Conservation (phyloP, 2,888 invertebrate species). For the Rotaria magnacalcarata region DNA sequence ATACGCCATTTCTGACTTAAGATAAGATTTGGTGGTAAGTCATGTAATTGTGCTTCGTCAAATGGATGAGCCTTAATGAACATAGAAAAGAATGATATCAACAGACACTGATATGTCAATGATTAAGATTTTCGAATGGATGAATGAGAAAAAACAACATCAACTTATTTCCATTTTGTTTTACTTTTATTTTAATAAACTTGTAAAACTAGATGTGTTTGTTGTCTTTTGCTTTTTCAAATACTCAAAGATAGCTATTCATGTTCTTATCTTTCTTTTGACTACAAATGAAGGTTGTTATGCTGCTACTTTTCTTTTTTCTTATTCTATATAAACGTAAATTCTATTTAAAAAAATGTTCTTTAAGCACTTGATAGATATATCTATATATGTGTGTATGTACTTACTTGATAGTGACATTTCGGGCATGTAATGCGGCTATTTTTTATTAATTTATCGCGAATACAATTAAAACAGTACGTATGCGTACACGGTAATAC, state of each 20-base stretch:
- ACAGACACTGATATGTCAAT: no score
- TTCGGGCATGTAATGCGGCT: conserved; percentile 4
- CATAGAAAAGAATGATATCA: not conserved
- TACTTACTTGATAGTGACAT: conserved; percentile 26
- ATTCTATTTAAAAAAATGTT: no score
- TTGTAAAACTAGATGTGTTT: no score
- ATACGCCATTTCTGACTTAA: conserved; percentile 35
- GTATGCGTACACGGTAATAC: conserved; percentile 34
- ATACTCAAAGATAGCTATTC: no score
- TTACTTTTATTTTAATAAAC: no score
- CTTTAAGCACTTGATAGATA: not conserved
- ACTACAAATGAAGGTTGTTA: not conserved
- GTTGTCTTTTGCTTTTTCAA: no score
- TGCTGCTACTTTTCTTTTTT: no score
- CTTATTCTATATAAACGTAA: no score
- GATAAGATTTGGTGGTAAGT: not conserved
- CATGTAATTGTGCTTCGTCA: not conserved
- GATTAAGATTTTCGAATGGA: no score
- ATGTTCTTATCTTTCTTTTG: not conserved
- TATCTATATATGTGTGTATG: not conserved
- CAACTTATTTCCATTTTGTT: no score
- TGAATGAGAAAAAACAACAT: no score
- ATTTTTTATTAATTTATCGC: conserved; percentile 28
- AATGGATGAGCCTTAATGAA: not conserved
- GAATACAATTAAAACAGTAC: conserved; percentile 24